Evolutionary conservation across 2,888 invertebrate genomes (phyloP).

Genomic region (Graphium colonna): DNA sequence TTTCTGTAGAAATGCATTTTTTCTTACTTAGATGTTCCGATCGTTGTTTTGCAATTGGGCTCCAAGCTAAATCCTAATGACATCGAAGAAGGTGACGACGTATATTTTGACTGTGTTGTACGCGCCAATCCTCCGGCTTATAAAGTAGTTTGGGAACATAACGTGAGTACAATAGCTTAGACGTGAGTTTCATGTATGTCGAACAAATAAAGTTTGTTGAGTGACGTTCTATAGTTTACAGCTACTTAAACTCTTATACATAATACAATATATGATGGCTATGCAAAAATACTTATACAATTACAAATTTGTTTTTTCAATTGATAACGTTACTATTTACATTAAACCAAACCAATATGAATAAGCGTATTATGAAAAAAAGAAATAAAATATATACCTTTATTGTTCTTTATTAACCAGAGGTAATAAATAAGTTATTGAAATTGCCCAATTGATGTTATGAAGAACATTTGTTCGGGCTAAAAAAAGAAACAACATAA

Average conservation of each 20-base stretch:
- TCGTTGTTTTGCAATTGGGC: conserved; percentile 63
- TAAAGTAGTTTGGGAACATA: conserved; percentile 76
- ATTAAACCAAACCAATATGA: too few species aligned
- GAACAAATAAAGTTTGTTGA: conserved; percentile 20
- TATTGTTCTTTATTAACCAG: too few species aligned
- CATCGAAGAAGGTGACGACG: conserved; percentile 74
- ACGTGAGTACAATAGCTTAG: conserved; percentile 53
- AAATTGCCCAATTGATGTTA: too few species aligned
- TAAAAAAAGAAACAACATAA: too few species aligned
- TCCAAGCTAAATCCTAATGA: conserved; percentile 70
- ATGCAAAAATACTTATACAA: too few species aligned
- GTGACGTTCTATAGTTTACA: conserved; percentile 8
- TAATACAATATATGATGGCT: neutral
- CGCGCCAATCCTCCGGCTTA: conserved; percentile 75
- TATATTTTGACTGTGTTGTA: conserved; percentile 72
- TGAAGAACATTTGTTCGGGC: too few species aligned
- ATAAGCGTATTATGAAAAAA: too few species aligned
- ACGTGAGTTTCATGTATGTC: conserved; percentile 22
- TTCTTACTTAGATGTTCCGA: conserved; percentile 56
- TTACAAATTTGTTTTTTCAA: too few species aligned
- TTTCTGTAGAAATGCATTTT: neutral
- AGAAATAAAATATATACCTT: too few species aligned
- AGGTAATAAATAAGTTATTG: too few species aligned
- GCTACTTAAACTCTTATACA: conserved; percentile 10
- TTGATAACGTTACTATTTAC: too few species aligned